Base-by-base conservation (phyloP, 2,113 vertebrate species). In the Rhineura floridana region DNA sequence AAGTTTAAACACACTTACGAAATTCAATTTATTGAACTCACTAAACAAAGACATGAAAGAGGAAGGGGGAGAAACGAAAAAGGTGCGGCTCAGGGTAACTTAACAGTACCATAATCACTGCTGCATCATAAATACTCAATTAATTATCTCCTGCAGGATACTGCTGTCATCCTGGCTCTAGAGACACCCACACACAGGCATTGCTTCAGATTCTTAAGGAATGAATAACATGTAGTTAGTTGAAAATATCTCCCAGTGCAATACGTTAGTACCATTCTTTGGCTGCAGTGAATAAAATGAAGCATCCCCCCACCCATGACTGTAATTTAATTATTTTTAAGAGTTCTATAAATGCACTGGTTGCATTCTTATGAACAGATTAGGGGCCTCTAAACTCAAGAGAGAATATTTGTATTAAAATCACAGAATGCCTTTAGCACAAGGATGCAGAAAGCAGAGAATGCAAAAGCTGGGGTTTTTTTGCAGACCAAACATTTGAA, bases 381-480 rank as follows among this genome's bases (percentile, higher is more conserved):
- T 72, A 79, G 63, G 46, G 63, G 25, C 62, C 46, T 69, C 23
- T 82, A 75, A 83, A 52, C 55, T 76, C 28, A 73, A 33, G 70
- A 12, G 33, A 65, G 13, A 52, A 36, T 70, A 39, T 36, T 52
- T n/a, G 28, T 67, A 78, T 50, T 44, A 55, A 85, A 78, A 77
- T 65, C 42, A 78, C 0, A 52, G 39, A 44, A 83, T 69, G 89
- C 88, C 78, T 90, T 62, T 85, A 86, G 33, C 63, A 42, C 23
- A 87, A 94, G 62, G 88, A 72, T 81, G 52, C 84, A 91, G 89
- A 55, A 93, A 84, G 55, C 52, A 93, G 90, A 87, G 89, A 95
- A 72, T 65, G 80, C 85, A 81, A 86, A 79, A 62, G 73, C 84
- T 91, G 72, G 33, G 69, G 12, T 70, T 70, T 15, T 70, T 79